These are phyloP conservation scores for Drosophila hamatofila DNA, from an alignment of 2,888 invertebrate genomes.

Conservation along the genomic window DNA sequence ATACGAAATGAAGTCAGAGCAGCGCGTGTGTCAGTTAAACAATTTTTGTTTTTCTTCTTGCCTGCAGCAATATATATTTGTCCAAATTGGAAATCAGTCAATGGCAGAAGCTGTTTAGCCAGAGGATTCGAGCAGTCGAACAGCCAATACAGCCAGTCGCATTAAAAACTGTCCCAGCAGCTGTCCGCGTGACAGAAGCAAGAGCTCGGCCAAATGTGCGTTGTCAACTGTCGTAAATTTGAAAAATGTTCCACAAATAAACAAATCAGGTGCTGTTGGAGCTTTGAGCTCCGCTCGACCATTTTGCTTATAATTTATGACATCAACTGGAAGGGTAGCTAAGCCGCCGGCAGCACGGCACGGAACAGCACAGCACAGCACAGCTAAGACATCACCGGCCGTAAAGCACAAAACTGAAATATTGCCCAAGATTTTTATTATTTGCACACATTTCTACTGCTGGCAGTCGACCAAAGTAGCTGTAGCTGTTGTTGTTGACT, in stretches of 20 bases:
- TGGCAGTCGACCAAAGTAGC: constrained; percentile 55
- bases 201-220: constrained; percentile 32
- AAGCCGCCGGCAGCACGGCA: constrained; percentile 23
- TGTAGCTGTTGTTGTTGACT: constrained; percentile 50
- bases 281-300: constrained; percentile 37
- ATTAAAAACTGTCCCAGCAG: constrained; percentile 36
- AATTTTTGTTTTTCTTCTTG: constrained; percentile 18
- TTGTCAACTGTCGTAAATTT: constrained; percentile 58
- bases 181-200: constrained; percentile 24
- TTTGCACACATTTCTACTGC: constrained; percentile 53
- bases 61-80: constrained; percentile 30
- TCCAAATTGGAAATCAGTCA: constrained; percentile 40
- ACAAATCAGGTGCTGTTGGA: constrained; percentile 68
- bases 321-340: constrained; percentile 47
- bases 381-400: constrained; percentile 35
- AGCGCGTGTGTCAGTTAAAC: constrained; percentile 13
- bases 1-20: constrained; percentile 4
- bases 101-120: constrained; percentile 25
- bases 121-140: constrained; percentile 1
- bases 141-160: constrained; percentile 42
- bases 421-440: constrained; percentile 71
- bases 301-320: constrained; percentile 66
- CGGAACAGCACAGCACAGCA: not conserved
- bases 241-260: constrained; percentile 67
- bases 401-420: constrained; percentile 62